Conservation (phyloP, 2,113 vertebrate genomes). For the Hystrix brachyura region DNA sequence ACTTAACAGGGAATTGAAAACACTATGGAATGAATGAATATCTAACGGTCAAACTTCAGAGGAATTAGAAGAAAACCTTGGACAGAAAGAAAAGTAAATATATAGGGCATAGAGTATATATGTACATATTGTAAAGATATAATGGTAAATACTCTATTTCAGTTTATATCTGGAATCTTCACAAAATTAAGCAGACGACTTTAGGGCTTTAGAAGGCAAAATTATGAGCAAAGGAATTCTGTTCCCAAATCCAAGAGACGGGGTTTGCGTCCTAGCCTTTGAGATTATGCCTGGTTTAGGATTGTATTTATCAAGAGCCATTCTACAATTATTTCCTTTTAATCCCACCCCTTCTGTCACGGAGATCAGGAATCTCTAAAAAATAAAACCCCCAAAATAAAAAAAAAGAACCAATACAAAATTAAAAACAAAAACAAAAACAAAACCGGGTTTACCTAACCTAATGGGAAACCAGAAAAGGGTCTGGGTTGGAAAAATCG, state of each 20-base stretch:
- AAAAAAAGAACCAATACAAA: not conserved
- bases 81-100: not conserved
- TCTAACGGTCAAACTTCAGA: not conserved
- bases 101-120: too few species aligned
- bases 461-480: conserved; percentile 12
- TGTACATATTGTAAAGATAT: too few species aligned
- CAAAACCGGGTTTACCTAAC: conserved; percentile 42
- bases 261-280: not conserved
- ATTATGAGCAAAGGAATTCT: not conserved
- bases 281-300: not conserved
- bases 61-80: not conserved
- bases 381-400: not conserved
- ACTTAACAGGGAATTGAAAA: not conserved
- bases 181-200: not conserved
- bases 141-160: not conserved
- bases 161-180: not conserved
- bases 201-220: not conserved
- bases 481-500: not conserved
- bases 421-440: not conserved
- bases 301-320: not conserved
- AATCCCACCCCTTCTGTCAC: not conserved
- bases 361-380: not conserved
- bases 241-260: not conserved
- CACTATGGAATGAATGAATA: not conserved
- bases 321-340: not conserved